phyloP scores from a whole-genome alignment of 37 sponge, comb jelly and placozoan genomes.

The Ianthella basta region DNA sequence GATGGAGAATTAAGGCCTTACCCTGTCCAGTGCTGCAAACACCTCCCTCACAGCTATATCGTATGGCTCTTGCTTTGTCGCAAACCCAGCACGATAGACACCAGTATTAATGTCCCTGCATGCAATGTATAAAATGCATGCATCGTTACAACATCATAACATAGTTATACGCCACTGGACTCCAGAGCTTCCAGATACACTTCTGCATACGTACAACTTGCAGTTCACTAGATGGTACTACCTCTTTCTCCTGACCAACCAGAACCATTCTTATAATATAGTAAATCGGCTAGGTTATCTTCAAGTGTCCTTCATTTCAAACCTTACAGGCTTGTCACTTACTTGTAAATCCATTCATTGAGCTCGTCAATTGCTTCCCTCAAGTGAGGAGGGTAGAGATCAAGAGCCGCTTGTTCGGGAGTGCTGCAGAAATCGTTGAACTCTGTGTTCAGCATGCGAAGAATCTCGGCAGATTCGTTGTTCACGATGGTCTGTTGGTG shows the following conservation, averaged over 20 bases:
- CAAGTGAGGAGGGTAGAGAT: constrained; percentile 83
- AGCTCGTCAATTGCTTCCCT: constrained; percentile 75
- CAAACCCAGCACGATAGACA: constrained; percentile 94
- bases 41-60: constrained; percentile 79
- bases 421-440: constrained; percentile 80
- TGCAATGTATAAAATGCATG: too few species aligned
- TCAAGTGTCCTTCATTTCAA: too few species aligned
- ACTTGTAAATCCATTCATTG: constrained; percentile 87
- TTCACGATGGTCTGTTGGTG: constrained; percentile 73
- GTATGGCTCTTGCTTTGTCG: constrained; percentile 84
- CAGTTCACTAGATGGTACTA: too few species aligned
- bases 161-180: too few species aligned
- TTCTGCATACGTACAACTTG: too few species aligned
- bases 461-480: constrained; percentile 89
- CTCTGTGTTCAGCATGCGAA: constrained; percentile 87
- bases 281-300: too few species aligned
- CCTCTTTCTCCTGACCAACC: too few species aligned
- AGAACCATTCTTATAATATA: too few species aligned
- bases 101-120: constrained; percentile 87
- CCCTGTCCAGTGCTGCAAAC: constrained; percentile 83
- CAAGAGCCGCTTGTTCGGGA: constrained; percentile 68
- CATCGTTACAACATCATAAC: too few species aligned
- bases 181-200: too few species aligned
- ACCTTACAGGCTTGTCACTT: too few species aligned
- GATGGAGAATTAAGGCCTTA: too few species aligned